phyloP scores from a whole-genome alignment of 2,113 vertebrate genomes.

The Antechinus stuartii region DNA sequence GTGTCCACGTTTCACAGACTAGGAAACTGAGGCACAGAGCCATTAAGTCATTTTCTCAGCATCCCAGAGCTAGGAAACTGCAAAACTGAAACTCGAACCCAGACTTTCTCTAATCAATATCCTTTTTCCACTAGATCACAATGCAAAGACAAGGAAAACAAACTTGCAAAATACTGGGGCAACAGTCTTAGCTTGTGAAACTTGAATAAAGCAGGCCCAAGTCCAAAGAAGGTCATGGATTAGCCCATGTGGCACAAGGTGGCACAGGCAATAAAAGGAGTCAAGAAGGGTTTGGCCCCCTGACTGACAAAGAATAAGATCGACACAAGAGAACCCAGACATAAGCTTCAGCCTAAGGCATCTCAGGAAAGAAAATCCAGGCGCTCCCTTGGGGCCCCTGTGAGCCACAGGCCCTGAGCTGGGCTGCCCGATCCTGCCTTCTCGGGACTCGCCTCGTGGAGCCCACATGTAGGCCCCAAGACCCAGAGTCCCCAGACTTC shows the following conservation, averaged over 20 bases:
- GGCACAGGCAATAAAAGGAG: not conserved
- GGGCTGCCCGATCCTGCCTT: not conserved
- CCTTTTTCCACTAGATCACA: not conserved
- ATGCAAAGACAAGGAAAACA: not conserved
- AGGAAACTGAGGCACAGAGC: slow-evolving; percentile 10
- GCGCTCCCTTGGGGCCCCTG: not conserved
- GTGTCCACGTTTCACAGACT: not conserved
- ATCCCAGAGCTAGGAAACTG: not conserved
- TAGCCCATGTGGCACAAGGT: not conserved
- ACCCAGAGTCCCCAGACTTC: not conserved
- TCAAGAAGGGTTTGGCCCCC: not conserved
- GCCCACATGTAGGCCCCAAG: not conserved
- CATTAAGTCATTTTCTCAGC: not conserved
- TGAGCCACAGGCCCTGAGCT: not conserved
- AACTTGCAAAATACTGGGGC: not conserved
- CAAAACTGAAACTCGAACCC: not conserved
- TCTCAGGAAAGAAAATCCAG: not conserved
- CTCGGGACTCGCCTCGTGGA: not conserved
- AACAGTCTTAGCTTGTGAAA: not conserved
- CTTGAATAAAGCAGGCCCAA: not conserved
- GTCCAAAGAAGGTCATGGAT: not conserved
- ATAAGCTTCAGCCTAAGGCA: not conserved
- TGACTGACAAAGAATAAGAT: not conserved
- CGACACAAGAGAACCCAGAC: not conserved
- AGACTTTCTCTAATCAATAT: not conserved